Evolutionary conservation across 2,113 vertebrate species (phyloP).

Genomic region (Misgurnus mizolepis): DNA sequence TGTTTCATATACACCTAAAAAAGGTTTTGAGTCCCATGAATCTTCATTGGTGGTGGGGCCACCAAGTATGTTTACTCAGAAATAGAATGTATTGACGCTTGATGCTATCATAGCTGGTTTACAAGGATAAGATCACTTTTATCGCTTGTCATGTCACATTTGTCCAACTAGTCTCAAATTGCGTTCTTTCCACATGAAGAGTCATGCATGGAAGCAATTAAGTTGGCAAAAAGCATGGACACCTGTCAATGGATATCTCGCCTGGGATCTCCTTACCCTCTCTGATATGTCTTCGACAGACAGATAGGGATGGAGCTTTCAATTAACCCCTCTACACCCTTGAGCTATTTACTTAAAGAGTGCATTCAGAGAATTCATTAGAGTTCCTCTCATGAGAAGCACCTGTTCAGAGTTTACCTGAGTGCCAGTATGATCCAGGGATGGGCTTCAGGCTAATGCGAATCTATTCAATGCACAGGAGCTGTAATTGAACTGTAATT

Average conservation of each 20-base stretch:
- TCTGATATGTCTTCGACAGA: constrained; percentile 7
- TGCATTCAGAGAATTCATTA: not conserved
- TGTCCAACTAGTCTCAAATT: no score
- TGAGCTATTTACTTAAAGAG: constrained; percentile 8
- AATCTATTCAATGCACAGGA: constrained; percentile 6
- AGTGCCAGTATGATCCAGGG: not conserved
- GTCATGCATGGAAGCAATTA: not conserved
- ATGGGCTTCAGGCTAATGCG: not conserved
- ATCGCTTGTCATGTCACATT: no score
- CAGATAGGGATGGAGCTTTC: not conserved
- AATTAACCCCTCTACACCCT: not conserved
- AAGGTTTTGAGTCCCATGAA: no score
- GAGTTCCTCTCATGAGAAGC: not conserved
- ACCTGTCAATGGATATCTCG: not conserved
- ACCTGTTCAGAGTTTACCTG: constrained; percentile 12
- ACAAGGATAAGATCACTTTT: no score
- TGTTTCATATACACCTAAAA: no score
- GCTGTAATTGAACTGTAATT: not conserved
- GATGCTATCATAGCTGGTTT: no score
- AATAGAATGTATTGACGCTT: no score
- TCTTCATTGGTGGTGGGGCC: no score
- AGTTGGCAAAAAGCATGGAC: not conserved
- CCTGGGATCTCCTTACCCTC: not conserved
- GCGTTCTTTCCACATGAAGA: no score
- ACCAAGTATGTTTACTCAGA: no score